phyloP scores from a whole-genome alignment of 2,888 invertebrate species.

The Metellina segmentata region DNA sequence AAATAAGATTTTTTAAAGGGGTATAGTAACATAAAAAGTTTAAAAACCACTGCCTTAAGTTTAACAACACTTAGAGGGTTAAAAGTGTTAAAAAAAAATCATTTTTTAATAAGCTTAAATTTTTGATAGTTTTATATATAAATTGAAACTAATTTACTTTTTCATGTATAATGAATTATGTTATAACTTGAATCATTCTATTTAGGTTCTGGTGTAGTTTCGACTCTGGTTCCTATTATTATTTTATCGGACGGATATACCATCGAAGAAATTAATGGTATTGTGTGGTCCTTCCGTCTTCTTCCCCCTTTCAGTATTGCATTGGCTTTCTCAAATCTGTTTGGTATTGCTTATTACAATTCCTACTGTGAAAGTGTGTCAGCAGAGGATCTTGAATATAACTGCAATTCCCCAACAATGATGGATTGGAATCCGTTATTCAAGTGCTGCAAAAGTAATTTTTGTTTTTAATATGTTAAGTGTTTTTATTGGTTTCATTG shows the following conservation, averaged over 20 bases:
- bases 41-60: too few relatives aligned
- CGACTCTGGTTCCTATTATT: not conserved
- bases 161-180: not conserved
- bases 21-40: too few relatives aligned
- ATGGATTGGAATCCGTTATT: constrained; percentile 29
- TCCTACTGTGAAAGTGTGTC: constrained; percentile 54
- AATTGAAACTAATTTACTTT: not conserved
- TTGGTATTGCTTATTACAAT: constrained; percentile 57
- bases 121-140: not conserved
- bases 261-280: not conserved
- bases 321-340: constrained; percentile 46
- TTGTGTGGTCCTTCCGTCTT: constrained; percentile 40
- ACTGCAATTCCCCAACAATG: constrained; percentile 35
- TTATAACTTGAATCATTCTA: not conserved
- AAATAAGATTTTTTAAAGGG: too few relatives aligned
- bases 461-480: not conserved
- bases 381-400: constrained; percentile 21
- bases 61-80: too few relatives aligned
- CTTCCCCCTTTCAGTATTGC: constrained; percentile 35
- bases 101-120: not conserved
- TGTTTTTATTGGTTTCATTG: not conserved
- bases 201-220: constrained; percentile 33
- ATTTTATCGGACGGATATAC: not conserved
- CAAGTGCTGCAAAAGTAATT: constrained; percentile 65
- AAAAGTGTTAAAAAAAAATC: too few relatives aligned